phyloP scores from a whole-genome alignment of 2,113 vertebrate genomes.

The Electrona antarctica region DNA sequence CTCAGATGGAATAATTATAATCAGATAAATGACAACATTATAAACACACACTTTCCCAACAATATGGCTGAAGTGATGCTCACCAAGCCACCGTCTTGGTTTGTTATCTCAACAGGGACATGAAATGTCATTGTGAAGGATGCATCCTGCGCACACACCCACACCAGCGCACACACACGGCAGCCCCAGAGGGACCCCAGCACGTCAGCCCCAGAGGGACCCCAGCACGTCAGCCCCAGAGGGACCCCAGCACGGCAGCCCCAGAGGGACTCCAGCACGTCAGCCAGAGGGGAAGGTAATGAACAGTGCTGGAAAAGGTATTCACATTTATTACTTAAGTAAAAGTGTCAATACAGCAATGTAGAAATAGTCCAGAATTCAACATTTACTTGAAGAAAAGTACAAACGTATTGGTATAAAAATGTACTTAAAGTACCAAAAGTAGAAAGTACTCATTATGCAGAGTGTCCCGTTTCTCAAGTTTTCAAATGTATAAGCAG shows the following conservation, averaged over 20 bases:
- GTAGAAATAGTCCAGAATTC: too few species aligned
- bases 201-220: conserved; percentile 20
- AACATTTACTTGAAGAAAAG: too few species aligned
- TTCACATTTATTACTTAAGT: too few species aligned
- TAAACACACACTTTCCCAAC: not conserved
- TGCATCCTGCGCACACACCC: not conserved
- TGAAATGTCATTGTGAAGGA: conserved; percentile 34
- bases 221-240: conserved; percentile 1
- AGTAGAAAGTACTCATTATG: too few species aligned
- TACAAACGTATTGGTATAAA: too few species aligned
- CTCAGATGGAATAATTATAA: not conserved
- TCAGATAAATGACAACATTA: conserved; percentile 5
- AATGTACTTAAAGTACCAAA: too few species aligned
- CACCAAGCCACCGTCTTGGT: conserved; percentile 9
- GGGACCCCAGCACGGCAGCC: conserved; percentile 22
- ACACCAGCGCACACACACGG: not conserved
- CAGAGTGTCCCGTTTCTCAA: too few species aligned
- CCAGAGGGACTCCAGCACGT: conserved; percentile 28
- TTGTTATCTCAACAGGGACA: conserved; percentile 32
- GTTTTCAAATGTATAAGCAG: too few species aligned
- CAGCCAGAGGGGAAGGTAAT: conserved; percentile 1
- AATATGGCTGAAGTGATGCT: not conserved
- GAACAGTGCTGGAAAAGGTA: conserved; percentile 13
- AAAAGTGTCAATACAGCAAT: too few species aligned
- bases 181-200: conserved; percentile 21